Evolutionary conservation across 2,888 invertebrate species (phyloP), one percentile per base, ranked within the genome.

Genomic region (Torymus aiolomorphi): DNA sequence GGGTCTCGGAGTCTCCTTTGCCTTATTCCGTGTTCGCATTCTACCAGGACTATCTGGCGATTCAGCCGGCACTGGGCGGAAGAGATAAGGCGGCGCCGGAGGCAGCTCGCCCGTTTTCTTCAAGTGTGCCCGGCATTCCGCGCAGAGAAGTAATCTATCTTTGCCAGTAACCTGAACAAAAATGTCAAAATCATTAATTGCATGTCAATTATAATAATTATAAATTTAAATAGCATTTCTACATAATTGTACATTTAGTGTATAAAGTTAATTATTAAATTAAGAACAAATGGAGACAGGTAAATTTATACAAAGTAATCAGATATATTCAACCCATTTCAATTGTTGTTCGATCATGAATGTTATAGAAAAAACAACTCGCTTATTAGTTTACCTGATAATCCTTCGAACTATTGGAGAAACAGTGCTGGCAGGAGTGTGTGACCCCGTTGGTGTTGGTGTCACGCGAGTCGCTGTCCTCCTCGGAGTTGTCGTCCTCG

Each of bases 381-480:
- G n/a, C 14, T 52, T 13, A 12, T 56, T 13, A 20, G 10, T 1
- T 52, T 54, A 86, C 84, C 82, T 89, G 88, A 84, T 89, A 90
- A 78, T 90, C 90, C 76, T 90, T 90, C 5, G 90, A 90, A 31
- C 94, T 94, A 81, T 94, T 94, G 3, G 94, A 93, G 85, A 94
- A 94, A 88, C 96, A 96, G 88, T 95, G 95, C 82, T 94, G 93
- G 86, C 96, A 96, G 49, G 92, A 91, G 82, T 91, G 91, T 0
- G 86, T 84, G 62, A 86, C 85, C 18, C 90, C 90, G 85, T 90
- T 89, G 3, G 90, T 89, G 70, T 90, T 90, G 85, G 97, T 94
- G 88, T 97, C 96, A 88, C 97, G 93, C 79, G 97, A 97, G 91
- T 97, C 97, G 90, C 97, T 97, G 91, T 98, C 98, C 90, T 97